A percentile compares a stretch with the other conserved stretches of the same genome.
Conservation (phyloP, 2,113 vertebrate genomes). For the Pipra filicauda region DNA sequence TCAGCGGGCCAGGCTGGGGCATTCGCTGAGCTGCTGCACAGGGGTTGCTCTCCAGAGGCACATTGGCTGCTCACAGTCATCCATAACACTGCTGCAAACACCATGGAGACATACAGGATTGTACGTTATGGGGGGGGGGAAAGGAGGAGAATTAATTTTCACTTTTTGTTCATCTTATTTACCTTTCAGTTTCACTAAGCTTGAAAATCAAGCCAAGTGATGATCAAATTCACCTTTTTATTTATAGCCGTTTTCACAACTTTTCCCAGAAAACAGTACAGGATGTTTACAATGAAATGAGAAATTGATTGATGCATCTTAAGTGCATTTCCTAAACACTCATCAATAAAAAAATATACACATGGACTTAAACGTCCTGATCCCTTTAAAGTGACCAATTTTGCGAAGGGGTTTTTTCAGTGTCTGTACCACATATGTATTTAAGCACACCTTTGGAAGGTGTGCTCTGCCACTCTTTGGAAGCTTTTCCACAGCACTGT, state of each 20-base stretch:
- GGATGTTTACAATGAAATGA: constrained; percentile 8
- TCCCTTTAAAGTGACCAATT: not conserved
- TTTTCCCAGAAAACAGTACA: not conserved
- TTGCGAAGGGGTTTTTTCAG: not conserved
- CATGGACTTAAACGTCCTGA: constrained; percentile 2
- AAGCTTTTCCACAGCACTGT: not conserved
- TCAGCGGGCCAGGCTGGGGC: rapidly evolving
- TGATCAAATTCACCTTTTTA: not conserved
- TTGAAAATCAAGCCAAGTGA: not conserved
- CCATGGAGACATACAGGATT: rapidly evolving
- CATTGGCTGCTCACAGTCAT: not conserved
- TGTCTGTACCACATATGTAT: not conserved
- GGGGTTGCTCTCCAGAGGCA: not conserved
- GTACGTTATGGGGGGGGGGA: rapidly evolving
- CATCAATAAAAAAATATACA: constrained; percentile 39
- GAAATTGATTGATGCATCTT: constrained; percentile 34
- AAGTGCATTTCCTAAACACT: constrained; percentile 8
- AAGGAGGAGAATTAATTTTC: not conserved
- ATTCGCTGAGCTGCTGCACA: not conserved
- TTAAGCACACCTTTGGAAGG: not conserved
- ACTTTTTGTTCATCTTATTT: not conserved
- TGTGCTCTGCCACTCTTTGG: not conserved
- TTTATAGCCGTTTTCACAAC: constrained; percentile 16
- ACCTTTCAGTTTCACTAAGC: not conserved
- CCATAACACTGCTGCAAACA: not conserved